Evolutionary conservation across 2,888 invertebrate genomes (phyloP), one percentile per base, ranked within the genome.

Genomic region (Tridacna gigas): DNA sequence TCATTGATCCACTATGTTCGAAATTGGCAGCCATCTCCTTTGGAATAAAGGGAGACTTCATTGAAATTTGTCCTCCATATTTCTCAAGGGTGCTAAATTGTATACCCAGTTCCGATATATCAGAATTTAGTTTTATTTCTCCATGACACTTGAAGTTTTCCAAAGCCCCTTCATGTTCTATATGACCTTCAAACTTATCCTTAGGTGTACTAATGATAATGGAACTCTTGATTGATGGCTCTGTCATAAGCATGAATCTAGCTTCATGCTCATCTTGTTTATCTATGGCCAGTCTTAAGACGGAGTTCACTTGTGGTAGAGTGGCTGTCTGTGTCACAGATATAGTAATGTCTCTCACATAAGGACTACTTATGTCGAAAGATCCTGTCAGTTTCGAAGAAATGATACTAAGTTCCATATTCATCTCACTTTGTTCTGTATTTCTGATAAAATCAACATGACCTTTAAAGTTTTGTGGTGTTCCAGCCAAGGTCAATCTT

Each of bases 1-100:
- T 81, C n/a, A 71, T 0, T 18, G 66, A 37, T 20, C 86, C 86
- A 18, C 18, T 61, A 51, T 86, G 86, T 51, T 84, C 83, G 61
- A 83, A 86, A 1, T 74, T 67, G 47, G 80, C n/a, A 11, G 82
- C 65, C 13, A 83, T 37, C 25, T 81, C 77, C 5, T 77, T 66
- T 37, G 71, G 66, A 26, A 85, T 63, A 48, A 80, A 73, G 28
- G 61, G 25, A 0, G 88, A 85, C 63, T 78, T 82, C 12, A 85
- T 3, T 18, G 74, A 61, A 2, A 81, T 9, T 37, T 37, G 63
- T 22, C 87, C 85, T 47, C 77, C 77, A 74, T 65, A 73, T n/a
- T 73, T 80, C 18, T 56, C 20, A 15, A 56, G 20, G n/a, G 71
- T 22, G n/a, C 22, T 71, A 25, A 73, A 60, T 22, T 63, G 66